Conservation (phyloP, 1,140 invertebrate genomes). For the Trypoxylus dichotomus region DNA sequence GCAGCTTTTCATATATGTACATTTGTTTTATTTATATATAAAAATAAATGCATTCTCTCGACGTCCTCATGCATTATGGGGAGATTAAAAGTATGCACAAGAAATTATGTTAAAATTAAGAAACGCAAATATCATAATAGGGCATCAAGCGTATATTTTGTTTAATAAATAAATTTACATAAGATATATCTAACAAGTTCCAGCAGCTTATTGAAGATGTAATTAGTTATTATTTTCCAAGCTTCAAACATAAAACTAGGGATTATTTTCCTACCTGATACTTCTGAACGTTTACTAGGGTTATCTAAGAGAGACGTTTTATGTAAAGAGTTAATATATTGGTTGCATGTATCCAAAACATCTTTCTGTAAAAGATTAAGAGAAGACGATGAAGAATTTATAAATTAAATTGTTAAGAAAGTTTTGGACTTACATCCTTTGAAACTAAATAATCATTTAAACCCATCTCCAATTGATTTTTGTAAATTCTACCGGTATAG, state of each 20-base stretch:
- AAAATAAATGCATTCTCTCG: slow-evolving; percentile 35
- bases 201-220: slow-evolving; percentile 42
- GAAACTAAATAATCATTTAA: slow-evolving; percentile 45
- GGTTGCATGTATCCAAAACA: slow-evolving; percentile 20
- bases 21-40: slow-evolving; percentile 27
- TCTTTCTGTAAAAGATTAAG: slow-evolving; percentile 1
- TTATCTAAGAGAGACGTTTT: slow-evolving; percentile 15
- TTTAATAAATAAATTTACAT: slow-evolving; percentile 34
- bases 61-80: slow-evolving; percentile 1
- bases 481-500: slow-evolving; percentile 46
- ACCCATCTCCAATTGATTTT: slow-evolving; percentile 44
- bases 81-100: not conserved
- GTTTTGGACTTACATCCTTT: slow-evolving; percentile 45
- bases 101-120: slow-evolving; percentile 3
- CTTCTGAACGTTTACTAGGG: not conserved
- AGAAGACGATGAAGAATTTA: not conserved
- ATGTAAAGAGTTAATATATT: slow-evolving; percentile 11
- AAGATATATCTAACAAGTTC: slow-evolving; percentile 41
- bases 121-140: not conserved
- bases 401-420: not conserved
- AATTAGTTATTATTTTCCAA: slow-evolving; percentile 45
- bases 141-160: slow-evolving; percentile 7
- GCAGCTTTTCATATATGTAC: not conserved
- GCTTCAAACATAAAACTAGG: slow-evolving; percentile 43
- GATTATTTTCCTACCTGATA: slow-evolving; percentile 45